Percentiles rank a stretch among this genome's conserved stretches.
Conservation (phyloP, 2,888 invertebrate species). For the Julus scandinavius region DNA sequence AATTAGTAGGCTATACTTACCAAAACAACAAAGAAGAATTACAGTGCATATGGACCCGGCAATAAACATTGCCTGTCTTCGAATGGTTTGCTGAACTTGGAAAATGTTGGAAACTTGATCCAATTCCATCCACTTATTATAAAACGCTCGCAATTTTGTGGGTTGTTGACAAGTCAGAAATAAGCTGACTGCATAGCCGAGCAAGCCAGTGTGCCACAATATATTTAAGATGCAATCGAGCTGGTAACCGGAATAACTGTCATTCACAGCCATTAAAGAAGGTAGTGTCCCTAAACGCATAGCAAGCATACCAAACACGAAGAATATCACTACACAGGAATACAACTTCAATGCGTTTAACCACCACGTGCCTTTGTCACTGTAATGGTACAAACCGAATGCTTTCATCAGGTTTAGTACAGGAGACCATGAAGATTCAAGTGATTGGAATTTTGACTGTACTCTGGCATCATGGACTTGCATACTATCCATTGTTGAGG, state of each 20-base stretch:
- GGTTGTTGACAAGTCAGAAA: not conserved
- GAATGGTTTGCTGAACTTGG: not conserved
- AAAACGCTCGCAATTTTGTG: not conserved
- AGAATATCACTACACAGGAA: not conserved
- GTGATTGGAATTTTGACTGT: not conserved
- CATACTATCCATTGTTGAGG: not conserved
- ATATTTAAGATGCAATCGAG: not conserved
- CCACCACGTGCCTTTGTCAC: not conserved
- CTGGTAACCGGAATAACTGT: not conserved
- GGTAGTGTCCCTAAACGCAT: not conserved
- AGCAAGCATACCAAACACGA: not conserved
- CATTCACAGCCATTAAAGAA: not conserved
- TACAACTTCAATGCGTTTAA: not conserved
- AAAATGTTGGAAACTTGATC: not conserved
- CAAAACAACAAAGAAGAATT: not conserved
- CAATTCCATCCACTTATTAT: slow-evolving; percentile 12
- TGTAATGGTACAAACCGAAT: slow-evolving; percentile 5
- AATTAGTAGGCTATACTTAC: not conserved
- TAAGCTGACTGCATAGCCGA: not conserved
- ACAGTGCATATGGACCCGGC: not conserved
- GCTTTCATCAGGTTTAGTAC: not conserved
- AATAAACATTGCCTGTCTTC: not conserved
- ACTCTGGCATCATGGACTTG: not conserved
- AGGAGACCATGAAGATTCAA: not conserved
- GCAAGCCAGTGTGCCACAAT: not conserved